Base-by-base conservation (phyloP, 2,113 vertebrate species). In the Chelonoidis abingdonii region DNA sequence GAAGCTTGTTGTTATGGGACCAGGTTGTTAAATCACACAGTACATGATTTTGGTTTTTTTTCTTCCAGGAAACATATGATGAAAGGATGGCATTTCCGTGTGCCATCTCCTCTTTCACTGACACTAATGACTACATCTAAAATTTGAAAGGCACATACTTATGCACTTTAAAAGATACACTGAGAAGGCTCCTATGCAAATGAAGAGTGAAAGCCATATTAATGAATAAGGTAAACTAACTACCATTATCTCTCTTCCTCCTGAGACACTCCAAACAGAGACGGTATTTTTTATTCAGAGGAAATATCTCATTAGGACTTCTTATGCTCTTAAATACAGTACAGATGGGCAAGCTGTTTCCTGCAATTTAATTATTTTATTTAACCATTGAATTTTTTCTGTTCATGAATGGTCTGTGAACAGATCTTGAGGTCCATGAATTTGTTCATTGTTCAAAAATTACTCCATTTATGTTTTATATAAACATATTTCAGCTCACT, bases 31-130 rank as follows among this genome's bases (percentile, higher is more conserved):
- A 93, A 81, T 57, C 10, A 22, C 44, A 49, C 5, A 69, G 19
- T 49, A 65, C 72, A 47, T 44, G 29, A 5, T 47, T 88, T 93
- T 38, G 35, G 94, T 89, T 65, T 76, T 38, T 76, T 87, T 1
- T 16, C 54, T 93, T 91, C 65, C 76, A 69, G 80, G 17, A 97
- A 96, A 92, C 13, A 41, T 25, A 75, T 27, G 12, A 69, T 29
- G 22, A 93, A 97, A 95, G 59, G 5, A 83, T 47, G 31, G 25
- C 19, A 93, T 83, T 92, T 88, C 49, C 57, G 9, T 84, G 21
- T 94, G 31, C 47, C 54, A 82, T 89, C 19, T 91, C 84, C 47
- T 38, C 52, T 96, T 91, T 92, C 84, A 38, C 10, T 95, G 69
- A 91, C 50, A 76, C 41, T 83, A 7, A 10, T 84, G 75, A 65